Percentiles rank a stretch among this genome's conserved stretches.
These are phyloP conservation scores for Trypoxylon attenuatum DNA, from an alignment of 2,888 invertebrate species.

Conservation along the genomic window DNA sequence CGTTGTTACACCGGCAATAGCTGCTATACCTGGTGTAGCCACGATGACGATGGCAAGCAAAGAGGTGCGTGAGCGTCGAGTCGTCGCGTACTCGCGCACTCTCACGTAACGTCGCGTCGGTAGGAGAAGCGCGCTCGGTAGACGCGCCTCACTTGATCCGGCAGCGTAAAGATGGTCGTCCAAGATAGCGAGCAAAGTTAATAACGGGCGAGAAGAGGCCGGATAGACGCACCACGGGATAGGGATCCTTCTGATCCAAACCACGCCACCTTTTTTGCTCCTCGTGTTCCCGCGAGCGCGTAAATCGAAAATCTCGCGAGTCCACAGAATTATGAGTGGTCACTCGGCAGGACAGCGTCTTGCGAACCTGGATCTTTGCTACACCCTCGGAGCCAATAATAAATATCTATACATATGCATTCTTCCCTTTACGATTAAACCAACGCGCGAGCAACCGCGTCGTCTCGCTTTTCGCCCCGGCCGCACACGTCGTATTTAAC, in stretches of 20 bases:
- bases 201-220: slow-evolving; percentile 70
- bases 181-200: slow-evolving; percentile 70
- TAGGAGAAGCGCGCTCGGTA: slow-evolving; percentile 37
- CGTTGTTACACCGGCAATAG: background rate
- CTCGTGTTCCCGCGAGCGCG: slow-evolving; percentile 28
- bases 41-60: background rate
- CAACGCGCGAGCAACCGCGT: too few relatives aligned
- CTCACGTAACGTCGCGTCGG: slow-evolving; percentile 50
- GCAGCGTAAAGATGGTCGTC: slow-evolving; percentile 70
- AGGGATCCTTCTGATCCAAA: too few relatives aligned
- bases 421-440: too few relatives aligned
- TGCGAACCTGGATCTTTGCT: slow-evolving; percentile 10
- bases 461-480: background rate
- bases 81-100: background rate
- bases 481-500: slow-evolving; percentile 1
- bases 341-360: slow-evolving; percentile 20
- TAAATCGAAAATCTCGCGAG: slow-evolving; percentile 45
- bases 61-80: background rate
- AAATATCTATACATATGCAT: too few relatives aligned
- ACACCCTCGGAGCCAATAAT: background rate
- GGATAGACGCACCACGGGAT: slow-evolving; percentile 64
- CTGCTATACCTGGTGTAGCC: background rate
- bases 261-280: slow-evolving; percentile 22
- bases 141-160: slow-evolving; percentile 65
- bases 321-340: slow-evolving; percentile 43